Evolutionary conservation across 2,113 vertebrate species (phyloP).

Genomic region (Lipotes vexillifer): DNA sequence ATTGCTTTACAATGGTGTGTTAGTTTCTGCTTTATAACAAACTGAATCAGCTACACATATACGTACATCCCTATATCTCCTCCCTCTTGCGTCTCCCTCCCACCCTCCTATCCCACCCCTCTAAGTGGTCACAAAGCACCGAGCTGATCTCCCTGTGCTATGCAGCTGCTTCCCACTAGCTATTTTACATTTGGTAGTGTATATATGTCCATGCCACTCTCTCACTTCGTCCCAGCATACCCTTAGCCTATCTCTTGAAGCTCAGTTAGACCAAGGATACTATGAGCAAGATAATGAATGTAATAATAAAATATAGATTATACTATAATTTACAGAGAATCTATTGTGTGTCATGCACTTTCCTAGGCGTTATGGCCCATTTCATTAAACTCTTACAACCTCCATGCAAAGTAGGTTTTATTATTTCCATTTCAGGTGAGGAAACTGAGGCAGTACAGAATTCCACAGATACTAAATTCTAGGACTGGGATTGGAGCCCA

Average conservation of each 20-base stretch:
- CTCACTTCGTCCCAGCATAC: too few species aligned
- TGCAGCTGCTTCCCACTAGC: too few species aligned
- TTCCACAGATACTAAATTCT: neutral
- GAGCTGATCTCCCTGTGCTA: too few species aligned
- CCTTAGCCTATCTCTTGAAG: neutral
- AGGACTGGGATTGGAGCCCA: neutral
- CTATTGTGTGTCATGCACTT: neutral
- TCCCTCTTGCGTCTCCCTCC: too few species aligned
- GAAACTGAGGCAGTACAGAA: neutral
- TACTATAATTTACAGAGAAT: neutral
- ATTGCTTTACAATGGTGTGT: too few species aligned
- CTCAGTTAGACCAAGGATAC: neutral
- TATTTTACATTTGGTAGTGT: too few species aligned
- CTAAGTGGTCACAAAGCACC: too few species aligned
- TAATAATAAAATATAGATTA: neutral
- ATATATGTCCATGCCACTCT: too few species aligned
- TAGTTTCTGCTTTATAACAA: too few species aligned
- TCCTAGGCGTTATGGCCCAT: neutral
- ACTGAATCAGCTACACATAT: too few species aligned
- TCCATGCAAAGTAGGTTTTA: neutral
- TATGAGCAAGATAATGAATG: neutral
- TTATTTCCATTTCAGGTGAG: neutral
- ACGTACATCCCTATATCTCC: too few species aligned
- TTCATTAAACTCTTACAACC: neutral
- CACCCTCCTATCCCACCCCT: too few species aligned